These are phyloP conservation scores for Siderastrea radians DNA, from an alignment of 92 coral and sea anemone species.

Conservation along the genomic window DNA sequence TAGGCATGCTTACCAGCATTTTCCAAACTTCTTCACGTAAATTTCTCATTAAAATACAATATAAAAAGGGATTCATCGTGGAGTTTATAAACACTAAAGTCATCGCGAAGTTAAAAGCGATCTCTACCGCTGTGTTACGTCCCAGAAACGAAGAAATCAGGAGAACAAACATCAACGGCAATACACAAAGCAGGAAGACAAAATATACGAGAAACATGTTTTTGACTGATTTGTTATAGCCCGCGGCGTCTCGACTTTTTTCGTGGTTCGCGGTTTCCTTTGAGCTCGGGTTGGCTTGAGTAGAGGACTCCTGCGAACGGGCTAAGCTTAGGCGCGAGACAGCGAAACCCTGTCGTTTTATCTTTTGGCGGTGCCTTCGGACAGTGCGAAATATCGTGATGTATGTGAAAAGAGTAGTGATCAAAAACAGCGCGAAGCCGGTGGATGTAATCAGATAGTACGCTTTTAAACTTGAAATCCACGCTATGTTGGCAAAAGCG, in stretches of 20 bases:
- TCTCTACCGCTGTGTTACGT: neutral
- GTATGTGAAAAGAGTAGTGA: too few relatives aligned
- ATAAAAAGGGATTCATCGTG: too few relatives aligned
- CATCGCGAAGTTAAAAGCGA: constrained; percentile 16
- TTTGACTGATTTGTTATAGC: neutral
- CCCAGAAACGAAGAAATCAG: too few relatives aligned
- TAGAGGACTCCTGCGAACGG: neutral
- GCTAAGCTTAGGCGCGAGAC: neutral
- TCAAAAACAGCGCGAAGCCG: neutral
- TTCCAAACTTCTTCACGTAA: too few relatives aligned
- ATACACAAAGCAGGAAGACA: neutral
- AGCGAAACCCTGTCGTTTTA: neutral
- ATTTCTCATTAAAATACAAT: too few relatives aligned
- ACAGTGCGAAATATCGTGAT: neutral
- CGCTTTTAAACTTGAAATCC: neutral
- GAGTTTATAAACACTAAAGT: neutral
- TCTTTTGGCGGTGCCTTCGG: constrained; percentile 1
- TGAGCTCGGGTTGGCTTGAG: too few relatives aligned
- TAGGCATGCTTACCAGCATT: too few relatives aligned
- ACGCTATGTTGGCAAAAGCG: neutral
- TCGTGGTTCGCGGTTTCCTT: too few relatives aligned
- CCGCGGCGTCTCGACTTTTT: neutral
- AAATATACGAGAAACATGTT: constrained; percentile 13
- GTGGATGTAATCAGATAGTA: neutral
- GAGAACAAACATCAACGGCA: too few relatives aligned